Percentiles rank a stretch among this genome's conserved stretches.
Conservation (phyloP, 2,888 invertebrate genomes). For the Crepidodera aurea region DNA sequence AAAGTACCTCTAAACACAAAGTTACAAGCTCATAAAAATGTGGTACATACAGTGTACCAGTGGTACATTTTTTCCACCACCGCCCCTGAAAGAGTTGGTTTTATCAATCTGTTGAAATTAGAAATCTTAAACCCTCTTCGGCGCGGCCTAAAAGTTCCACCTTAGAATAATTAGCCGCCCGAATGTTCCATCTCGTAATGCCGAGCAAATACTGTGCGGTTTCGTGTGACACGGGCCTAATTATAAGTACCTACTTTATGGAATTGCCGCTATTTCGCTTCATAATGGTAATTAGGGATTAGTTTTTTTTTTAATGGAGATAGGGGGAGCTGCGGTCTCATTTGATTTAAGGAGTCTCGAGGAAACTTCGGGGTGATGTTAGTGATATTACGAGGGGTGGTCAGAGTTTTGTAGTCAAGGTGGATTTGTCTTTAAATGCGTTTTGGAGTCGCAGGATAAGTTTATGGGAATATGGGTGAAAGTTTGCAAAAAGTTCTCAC, state of each 20-base stretch:
- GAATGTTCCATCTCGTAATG: slow-evolving; percentile 20
- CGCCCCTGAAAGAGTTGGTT: no score
- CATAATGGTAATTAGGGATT: slow-evolving; percentile 28
- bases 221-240: slow-evolving; percentile 29
- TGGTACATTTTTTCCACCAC: no score
- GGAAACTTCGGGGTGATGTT: background rate
- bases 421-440: no score
- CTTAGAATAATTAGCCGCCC: slow-evolving; percentile 24
- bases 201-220: slow-evolving; percentile 26
- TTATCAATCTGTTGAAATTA: no score
- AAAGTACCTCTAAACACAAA: no score
- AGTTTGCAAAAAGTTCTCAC: no score
- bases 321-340: slow-evolving; percentile 5
- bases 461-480: no score
- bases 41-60: no score
- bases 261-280: slow-evolving; percentile 19
- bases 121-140: no score
- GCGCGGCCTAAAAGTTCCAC: slow-evolving; percentile 16
- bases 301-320: slow-evolving; percentile 10
- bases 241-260: slow-evolving; percentile 29
- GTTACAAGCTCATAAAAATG: no score
- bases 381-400: background rate
- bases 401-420: no score
- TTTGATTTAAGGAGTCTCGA: slow-evolving; percentile 13
- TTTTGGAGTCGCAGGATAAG: no score